phyloP scores from a whole-genome alignment of 2,797 vertebrate species.

The Pteronotus mesoamericanus region DNA sequence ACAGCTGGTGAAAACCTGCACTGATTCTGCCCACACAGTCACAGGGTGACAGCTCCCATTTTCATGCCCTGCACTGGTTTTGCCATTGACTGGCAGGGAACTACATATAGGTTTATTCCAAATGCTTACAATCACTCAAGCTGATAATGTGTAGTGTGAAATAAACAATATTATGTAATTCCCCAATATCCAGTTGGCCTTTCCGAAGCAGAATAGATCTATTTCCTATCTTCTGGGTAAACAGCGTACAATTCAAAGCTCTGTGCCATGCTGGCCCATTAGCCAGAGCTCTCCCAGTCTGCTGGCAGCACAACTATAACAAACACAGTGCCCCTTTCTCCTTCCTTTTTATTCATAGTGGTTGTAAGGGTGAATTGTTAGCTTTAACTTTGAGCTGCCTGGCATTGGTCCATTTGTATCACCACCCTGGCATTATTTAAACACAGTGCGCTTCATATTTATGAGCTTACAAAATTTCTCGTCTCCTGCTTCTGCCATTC shows the following conservation, averaged over 20 bases:
- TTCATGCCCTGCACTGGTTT: neutral
- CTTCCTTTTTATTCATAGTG: constrained; percentile 55
- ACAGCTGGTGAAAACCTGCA: neutral
- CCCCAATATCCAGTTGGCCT: neutral
- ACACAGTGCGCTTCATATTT: constrained; percentile 65
- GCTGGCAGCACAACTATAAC: constrained; percentile 6
- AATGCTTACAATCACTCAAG: constrained; percentile 5
- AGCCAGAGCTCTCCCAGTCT: neutral
- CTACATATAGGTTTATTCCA: neutral
- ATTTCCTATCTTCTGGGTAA: constrained; percentile 56
- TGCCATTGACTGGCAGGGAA: neutral
- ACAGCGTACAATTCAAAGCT: constrained; percentile 52
- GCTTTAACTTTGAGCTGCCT: constrained; percentile 62
- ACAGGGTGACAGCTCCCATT: neutral
- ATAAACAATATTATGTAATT: constrained; percentile 34
- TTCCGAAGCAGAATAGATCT: neutral
- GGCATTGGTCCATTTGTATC: constrained; percentile 65
- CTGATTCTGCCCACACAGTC: neutral
- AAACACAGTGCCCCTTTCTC: constrained; percentile 44
- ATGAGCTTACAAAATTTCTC: constrained; percentile 73
- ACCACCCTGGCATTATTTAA: constrained; percentile 70
- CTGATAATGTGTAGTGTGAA: constrained; percentile 36
- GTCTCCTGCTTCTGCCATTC: constrained; percentile 61
- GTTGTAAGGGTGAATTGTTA: constrained; percentile 39
- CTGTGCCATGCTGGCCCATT: constrained; percentile 28